Percentiles rank a stretch among this genome's conserved stretches.
Conservation (phyloP, 2,113 vertebrate species). For the Nothocercus nigrocapillus region DNA sequence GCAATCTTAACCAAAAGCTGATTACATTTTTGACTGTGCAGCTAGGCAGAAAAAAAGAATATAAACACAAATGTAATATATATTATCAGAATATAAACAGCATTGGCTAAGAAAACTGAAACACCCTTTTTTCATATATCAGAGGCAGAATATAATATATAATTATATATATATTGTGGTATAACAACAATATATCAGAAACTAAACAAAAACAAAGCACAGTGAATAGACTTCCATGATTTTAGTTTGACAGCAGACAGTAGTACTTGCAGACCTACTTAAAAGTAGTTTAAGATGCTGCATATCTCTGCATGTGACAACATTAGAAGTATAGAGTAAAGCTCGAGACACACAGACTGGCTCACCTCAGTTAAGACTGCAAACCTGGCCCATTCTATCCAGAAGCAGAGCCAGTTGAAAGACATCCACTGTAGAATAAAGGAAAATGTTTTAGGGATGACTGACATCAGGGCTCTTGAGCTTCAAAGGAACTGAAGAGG, state of each 20-base stretch:
- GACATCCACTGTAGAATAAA: constrained; percentile 28
- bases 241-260: constrained; percentile 44
- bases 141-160: not conserved
- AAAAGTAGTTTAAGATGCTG: constrained; percentile 33
- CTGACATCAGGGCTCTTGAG: constrained; percentile 13
- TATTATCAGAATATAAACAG: constrained; percentile 18
- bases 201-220: constrained; percentile 22
- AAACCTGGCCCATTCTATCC: constrained; percentile 20
- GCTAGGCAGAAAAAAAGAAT: not conserved
- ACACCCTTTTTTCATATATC: not conserved
- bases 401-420: not conserved
- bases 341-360: not conserved
- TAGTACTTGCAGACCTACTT: constrained; percentile 44
- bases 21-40: not conserved
- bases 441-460: constrained; percentile 34
- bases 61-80: not conserved
- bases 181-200: not conserved
- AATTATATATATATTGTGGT: too few relatives aligned
- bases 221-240: not conserved
- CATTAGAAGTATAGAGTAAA: constrained; percentile 16
- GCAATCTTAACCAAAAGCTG: constrained; percentile 9
- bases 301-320: constrained; percentile 8
- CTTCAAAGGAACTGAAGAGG: constrained; percentile 14
- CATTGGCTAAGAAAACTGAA: not conserved
- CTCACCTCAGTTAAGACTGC: not conserved